Percentiles rank a stretch among this genome's conserved stretches.
Evolutionary conservation across 2,113 vertebrate genomes (phyloP).

Genomic region (Vulpes ferrilata): DNA sequence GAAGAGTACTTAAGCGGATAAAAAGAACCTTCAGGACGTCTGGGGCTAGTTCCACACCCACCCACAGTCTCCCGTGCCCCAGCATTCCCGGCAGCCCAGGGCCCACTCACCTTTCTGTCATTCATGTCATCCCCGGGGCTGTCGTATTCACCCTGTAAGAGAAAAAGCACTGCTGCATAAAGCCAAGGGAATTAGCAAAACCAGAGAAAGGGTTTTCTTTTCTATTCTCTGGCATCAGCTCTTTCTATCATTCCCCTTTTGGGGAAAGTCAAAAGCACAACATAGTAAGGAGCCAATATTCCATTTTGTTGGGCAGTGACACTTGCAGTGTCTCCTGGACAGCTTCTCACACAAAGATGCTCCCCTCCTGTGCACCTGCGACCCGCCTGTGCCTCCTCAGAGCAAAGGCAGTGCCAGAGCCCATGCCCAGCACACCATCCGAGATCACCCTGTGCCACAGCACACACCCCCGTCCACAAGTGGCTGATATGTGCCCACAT

Average conservation of each 20-base stretch:
- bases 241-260: constrained; percentile 14
- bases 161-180: not conserved
- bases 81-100: accelerated
- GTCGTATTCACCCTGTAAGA: constrained; percentile 93
- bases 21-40: not conserved
- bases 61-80: accelerated
- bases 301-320: not conserved
- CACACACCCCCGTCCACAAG: not conserved
- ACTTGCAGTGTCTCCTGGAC: not conserved
- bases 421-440: accelerated
- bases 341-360: not conserved
- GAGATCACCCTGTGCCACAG: not conserved
- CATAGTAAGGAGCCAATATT: not conserved
- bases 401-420: not conserved
- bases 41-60: not conserved
- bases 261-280: not conserved
- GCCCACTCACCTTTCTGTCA: constrained; percentile 93
- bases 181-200: not conserved
- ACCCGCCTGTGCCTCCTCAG: not conserved
- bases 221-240: not conserved
- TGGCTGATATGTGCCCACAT: not conserved
- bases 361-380: not conserved
- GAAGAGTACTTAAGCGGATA: not conserved
- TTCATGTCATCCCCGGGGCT: constrained; percentile 91
- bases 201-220: not conserved